phyloP scores from a whole-genome alignment of 2,797 vertebrate genomes.

The Gambelia wislizenii region DNA sequence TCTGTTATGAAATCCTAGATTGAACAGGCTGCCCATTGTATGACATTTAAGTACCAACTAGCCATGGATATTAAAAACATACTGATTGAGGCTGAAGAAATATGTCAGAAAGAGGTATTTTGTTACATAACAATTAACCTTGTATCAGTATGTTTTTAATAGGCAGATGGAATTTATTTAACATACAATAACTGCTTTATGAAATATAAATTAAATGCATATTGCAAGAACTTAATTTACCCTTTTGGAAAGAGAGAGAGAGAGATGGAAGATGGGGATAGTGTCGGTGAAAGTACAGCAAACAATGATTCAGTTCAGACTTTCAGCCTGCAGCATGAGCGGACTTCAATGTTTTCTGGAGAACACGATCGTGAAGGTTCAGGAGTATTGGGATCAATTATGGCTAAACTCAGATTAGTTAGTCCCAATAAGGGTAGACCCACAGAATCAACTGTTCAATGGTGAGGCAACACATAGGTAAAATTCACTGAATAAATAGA shows the following conservation, averaged over 20 bases:
- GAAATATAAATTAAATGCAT: constrained; percentile 80
- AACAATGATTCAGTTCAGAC: neutral
- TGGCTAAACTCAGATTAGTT: too few relatives aligned
- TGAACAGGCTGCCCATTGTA: constrained; percentile 74
- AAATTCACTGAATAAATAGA: too few relatives aligned
- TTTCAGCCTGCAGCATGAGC: neutral
- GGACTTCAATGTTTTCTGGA: neutral
- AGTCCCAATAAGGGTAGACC: too few relatives aligned
- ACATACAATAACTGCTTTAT: constrained; percentile 77
- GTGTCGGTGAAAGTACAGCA: constrained; percentile 23
- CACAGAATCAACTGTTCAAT: too few relatives aligned
- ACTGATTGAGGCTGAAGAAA: constrained; percentile 78
- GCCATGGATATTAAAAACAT: constrained; percentile 81
- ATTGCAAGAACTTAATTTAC: constrained; percentile 75
- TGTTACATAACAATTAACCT: constrained; percentile 82
- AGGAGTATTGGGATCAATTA: too few relatives aligned
- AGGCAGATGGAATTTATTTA: constrained; percentile 83
- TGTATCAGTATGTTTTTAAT: constrained; percentile 73
- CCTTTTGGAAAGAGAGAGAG: constrained; percentile 62
- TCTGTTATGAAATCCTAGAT: constrained; percentile 78
- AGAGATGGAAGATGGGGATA: neutral
- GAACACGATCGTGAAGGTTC: too few relatives aligned
- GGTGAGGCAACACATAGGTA: too few relatives aligned
- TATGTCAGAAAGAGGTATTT: constrained; percentile 78
- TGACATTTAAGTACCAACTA: constrained; percentile 73